Evolutionary conservation across 2,888 invertebrate species (phyloP).

Genomic region (Ptychoptera albimana): DNA sequence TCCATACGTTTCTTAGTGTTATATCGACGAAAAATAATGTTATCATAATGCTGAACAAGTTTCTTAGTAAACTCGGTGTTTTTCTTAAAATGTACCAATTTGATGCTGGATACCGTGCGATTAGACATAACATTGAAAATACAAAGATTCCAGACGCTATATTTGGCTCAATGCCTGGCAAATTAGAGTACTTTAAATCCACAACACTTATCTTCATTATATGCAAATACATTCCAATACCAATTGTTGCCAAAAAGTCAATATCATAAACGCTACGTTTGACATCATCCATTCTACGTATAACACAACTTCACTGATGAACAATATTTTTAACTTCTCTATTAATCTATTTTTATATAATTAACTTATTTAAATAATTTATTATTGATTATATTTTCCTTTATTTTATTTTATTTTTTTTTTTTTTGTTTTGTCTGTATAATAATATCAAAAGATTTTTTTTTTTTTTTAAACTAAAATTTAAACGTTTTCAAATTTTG

Average conservation of each 20-base stretch:
- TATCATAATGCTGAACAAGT: conserved; percentile 13
- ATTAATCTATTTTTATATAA: too few species aligned
- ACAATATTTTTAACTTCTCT: too few species aligned
- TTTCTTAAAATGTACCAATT: conserved; percentile 7
- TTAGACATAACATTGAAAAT: conserved; percentile 15
- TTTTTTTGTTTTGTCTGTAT: too few species aligned
- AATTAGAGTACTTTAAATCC: conserved; percentile 14
- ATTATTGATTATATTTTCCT: too few species aligned
- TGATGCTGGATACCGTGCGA: conserved; percentile 13
- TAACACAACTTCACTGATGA: too few species aligned
- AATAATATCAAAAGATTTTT: too few species aligned
- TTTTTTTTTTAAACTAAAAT: too few species aligned
- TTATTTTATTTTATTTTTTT: too few species aligned
- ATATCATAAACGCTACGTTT: conserved; percentile 8
- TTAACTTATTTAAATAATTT: too few species aligned
- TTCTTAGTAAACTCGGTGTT: conserved; percentile 12
- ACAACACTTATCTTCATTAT: conserved; percentile 14
- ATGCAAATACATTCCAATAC: conserved; percentile 15
- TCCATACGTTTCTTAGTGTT: conserved; percentile 16
- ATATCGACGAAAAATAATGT: conserved; percentile 15
- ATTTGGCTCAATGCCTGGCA: conserved; percentile 16
- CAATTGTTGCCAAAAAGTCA: conserved; percentile 13
- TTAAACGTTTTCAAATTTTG: too few species aligned
- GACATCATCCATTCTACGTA: not conserved
- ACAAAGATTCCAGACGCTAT: conserved; percentile 16